Percentiles rank a stretch among this genome's conserved stretches.
phyloP scores from a whole-genome alignment of 1,140 invertebrate species.

The Harlomillsia oculata region DNA sequence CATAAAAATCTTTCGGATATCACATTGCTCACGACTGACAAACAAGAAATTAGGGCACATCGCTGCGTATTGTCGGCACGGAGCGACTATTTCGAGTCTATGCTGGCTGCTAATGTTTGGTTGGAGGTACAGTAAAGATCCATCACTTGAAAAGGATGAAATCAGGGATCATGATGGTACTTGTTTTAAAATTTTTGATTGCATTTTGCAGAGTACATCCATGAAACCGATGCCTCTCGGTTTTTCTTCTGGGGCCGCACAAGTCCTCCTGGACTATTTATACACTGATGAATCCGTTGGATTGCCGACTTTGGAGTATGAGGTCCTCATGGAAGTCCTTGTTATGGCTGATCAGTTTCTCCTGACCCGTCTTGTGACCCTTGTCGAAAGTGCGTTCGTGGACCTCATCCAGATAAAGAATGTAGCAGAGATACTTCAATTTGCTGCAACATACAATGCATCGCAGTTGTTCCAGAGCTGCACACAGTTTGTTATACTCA shows the following conservation, averaged over 20 bases:
- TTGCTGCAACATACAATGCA: conserved; percentile 57
- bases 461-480: conserved; percentile 53
- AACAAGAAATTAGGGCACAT: conserved; percentile 52
- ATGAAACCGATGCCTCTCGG: background rate
- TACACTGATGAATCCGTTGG: conserved; percentile 54
- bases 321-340: conserved; percentile 54
- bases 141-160: conserved; percentile 36
- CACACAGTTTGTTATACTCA: conserved; percentile 60
- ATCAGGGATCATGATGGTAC: no score
- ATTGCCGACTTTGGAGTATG: conserved; percentile 48
- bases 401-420: conserved; percentile 57
- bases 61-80: conserved; percentile 61
- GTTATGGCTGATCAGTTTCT: conserved; percentile 61
- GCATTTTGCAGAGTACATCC: background rate
- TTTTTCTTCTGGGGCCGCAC: background rate
- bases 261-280: conserved; percentile 54
- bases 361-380: conserved; percentile 46
- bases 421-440: conserved; percentile 55
- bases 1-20: no score
- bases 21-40: no score
- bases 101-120: conserved; percentile 58
- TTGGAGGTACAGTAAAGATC: conserved; percentile 47
- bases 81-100: conserved; percentile 63
- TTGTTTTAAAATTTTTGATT: no score
- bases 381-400: conserved; percentile 53